These are phyloP conservation scores for Colaptes auratus DNA, from an alignment of 2,113 vertebrate genomes.

Conservation along the genomic window DNA sequence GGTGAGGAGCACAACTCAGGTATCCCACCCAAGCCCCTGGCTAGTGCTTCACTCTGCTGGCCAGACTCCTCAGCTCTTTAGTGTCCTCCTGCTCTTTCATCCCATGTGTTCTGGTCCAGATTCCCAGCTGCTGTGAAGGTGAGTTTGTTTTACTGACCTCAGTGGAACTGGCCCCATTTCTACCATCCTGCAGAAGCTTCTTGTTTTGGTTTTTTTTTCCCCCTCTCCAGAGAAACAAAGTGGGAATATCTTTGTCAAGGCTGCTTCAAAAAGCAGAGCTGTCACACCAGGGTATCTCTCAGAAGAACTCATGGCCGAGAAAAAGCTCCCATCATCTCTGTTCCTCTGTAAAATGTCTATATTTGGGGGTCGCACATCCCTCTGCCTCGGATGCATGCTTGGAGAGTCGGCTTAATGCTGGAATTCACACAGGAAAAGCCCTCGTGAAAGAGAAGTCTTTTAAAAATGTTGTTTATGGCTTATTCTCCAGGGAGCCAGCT, in stretches of 20 bases:
- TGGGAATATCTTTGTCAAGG: neutral
- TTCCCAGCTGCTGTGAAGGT: neutral
- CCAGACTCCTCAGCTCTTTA: neutral
- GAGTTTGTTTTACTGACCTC: neutral
- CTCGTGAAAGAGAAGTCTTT: neutral
- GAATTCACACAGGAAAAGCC: neutral
- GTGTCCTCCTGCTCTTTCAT: neutral
- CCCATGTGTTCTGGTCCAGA: accelerated
- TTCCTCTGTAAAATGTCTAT: neutral
- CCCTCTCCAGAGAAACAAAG: neutral
- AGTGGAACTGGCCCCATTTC: neutral
- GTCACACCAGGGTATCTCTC: accelerated
- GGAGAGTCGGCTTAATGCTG: neutral
- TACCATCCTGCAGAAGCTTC: neutral
- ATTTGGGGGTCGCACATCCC: neutral
- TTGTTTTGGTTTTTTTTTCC: neutral
- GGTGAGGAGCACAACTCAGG: neutral
- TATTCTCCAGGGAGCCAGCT: neutral
- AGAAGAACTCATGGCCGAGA: neutral
- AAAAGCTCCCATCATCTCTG: neutral
- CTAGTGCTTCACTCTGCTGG: accelerated
- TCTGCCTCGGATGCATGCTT: neutral
- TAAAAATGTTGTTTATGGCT: neutral
- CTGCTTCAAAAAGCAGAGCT: neutral
- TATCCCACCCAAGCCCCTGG: neutral